These are phyloP conservation scores for Salpingus planirostris DNA, from an alignment of 2,888 invertebrate species.

Conservation along the genomic window DNA sequence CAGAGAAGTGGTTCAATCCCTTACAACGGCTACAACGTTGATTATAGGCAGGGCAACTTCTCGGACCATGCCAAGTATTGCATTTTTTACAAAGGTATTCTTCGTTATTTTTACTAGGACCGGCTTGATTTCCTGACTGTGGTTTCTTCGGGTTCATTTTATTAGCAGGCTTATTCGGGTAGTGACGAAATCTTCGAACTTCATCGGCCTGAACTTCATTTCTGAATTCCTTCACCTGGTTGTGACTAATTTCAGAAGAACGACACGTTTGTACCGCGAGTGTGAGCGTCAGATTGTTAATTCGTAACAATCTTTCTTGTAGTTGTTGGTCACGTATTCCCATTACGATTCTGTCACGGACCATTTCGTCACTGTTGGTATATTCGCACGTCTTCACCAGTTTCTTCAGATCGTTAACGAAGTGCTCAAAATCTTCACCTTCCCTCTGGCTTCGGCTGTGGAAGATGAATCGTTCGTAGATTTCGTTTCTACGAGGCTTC, in stretches of 20 bases:
- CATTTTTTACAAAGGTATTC: no score
- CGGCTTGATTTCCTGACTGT: not conserved
- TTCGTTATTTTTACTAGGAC: no score
- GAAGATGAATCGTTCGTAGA: constrained; percentile 20
- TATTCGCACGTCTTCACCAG: constrained; percentile 20
- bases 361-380: constrained; percentile 16
- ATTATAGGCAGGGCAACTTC: no score
- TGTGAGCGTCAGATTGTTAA: constrained; percentile 13
- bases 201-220: no score
- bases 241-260: no score
- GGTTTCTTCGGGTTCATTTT: not conserved
- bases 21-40: no score
- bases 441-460: constrained; percentile 17
- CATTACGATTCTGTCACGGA: constrained; percentile 19
- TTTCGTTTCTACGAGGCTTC: constrained; percentile 14
- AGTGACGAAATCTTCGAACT: no score
- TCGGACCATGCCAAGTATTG: no score
- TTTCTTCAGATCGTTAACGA: constrained; percentile 21
- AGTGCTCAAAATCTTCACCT: constrained; percentile 22
- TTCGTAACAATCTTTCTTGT: constrained; percentile 18
- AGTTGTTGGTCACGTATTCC: constrained; percentile 15
- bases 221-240: no score
- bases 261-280: no score
- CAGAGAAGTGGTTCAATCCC: no score
- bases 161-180: constrained; percentile 1